These are phyloP conservation scores for Megalops cyprinoides DNA, from an alignment of 2,797 vertebrate species.

Conservation along the genomic window DNA sequence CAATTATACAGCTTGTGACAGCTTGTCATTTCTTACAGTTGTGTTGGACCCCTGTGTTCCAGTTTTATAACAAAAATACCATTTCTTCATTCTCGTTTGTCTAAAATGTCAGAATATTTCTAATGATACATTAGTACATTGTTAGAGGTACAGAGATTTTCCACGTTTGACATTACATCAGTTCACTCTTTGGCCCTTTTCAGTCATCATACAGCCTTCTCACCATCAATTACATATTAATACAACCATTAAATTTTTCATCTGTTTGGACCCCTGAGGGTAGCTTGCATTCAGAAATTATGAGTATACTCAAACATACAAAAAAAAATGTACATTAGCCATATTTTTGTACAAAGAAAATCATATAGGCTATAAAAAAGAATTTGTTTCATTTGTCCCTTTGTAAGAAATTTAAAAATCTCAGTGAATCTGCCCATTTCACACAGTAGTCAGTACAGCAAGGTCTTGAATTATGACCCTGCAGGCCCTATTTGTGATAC, in stretches of 20 bases:
- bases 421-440: not conserved
- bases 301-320: not conserved
- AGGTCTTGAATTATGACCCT: not conserved
- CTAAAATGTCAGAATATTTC: not conserved
- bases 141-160: not conserved
- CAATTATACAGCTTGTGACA: not conserved
- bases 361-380: not conserved
- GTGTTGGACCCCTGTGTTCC: not conserved
- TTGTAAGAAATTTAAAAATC: not conserved
- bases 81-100: too few species aligned
- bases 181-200: constrained; percentile 9
- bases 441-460: not conserved
- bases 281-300: not conserved
- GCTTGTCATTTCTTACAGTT: too few species aligned
- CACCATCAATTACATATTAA: not conserved
- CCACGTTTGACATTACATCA: not conserved
- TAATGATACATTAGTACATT: not conserved
- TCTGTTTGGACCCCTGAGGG: not conserved
- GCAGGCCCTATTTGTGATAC: not conserved
- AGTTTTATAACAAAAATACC: not conserved
- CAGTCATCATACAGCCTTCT: constrained; percentile 3
- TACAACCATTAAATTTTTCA: not conserved
- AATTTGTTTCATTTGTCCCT: not conserved
- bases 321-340: not conserved
- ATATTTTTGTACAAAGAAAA: not conserved